These are phyloP conservation scores for Amitus sp. DNA, from an alignment of 2,888 invertebrate species.

Conservation along the genomic window DNA sequence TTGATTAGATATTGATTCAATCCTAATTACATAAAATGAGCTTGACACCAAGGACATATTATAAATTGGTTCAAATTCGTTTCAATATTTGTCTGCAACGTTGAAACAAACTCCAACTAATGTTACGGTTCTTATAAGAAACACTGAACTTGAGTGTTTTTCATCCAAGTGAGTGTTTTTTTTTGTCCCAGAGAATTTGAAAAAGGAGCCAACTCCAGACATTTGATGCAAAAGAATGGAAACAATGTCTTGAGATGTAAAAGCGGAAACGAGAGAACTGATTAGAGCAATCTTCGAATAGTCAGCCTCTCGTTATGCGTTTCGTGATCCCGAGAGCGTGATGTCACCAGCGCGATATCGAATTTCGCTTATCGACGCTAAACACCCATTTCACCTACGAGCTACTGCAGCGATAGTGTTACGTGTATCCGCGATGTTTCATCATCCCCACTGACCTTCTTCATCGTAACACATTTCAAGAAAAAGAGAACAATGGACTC, in stretches of 20 bases:
- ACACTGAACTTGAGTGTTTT: too few species aligned
- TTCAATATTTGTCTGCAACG: too few species aligned
- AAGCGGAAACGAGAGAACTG: conserved; percentile 25
- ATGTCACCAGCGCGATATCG: conserved; percentile 57
- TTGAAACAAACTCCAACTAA: too few species aligned
- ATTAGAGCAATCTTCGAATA: conserved; percentile 31
- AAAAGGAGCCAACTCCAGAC: too few species aligned
- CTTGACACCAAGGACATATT: too few species aligned
- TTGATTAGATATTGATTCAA: too few species aligned
- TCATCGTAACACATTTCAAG: conserved; percentile 21
- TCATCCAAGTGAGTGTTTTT: too few species aligned
- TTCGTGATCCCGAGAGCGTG: conserved; percentile 47
- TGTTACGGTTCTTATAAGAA: too few species aligned
- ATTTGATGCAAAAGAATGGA: not conserved
- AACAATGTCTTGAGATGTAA: not conserved
- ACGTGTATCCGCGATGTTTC: conserved; percentile 52
- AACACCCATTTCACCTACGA: conserved; percentile 52
- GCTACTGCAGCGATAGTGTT: conserved; percentile 39
- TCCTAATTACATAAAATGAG: too few species aligned
- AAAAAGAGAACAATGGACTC: conserved; percentile 35
- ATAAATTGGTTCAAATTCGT: too few species aligned
- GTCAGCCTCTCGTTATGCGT: conserved; percentile 19
- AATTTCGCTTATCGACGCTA: conserved; percentile 62
- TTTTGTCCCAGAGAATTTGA: too few species aligned
- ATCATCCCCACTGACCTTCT: conserved; percentile 45